Evolutionary conservation across 2,113 vertebrate species (phyloP).

Genomic region (Protobothrops mucrosquamatus): DNA sequence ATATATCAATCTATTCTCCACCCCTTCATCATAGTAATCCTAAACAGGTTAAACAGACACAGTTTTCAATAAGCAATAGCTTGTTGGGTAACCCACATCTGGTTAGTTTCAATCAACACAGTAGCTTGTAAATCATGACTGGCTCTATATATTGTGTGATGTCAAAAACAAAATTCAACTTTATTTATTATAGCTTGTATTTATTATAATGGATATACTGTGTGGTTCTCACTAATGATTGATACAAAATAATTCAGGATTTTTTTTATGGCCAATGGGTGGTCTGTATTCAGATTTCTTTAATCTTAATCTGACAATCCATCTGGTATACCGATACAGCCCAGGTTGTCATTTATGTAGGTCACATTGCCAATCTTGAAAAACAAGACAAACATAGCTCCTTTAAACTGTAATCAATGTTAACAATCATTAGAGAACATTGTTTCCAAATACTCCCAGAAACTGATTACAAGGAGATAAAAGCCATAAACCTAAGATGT

Average conservation of each 20-base stretch:
- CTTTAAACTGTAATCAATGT: conserved; percentile 37
- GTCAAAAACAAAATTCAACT: neutral
- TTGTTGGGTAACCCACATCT: neutral
- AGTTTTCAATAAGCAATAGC: neutral
- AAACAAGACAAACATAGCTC: conserved; percentile 2
- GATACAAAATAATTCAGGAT: neutral
- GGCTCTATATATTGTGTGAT: neutral
- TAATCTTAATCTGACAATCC: neutral
- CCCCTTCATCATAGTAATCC: neutral
- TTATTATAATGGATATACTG: neutral
- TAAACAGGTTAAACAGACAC: neutral
- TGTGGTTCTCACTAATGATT: neutral
- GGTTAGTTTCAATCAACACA: neutral
- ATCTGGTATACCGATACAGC: neutral
- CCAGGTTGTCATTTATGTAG: neutral
- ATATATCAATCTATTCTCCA: neutral
- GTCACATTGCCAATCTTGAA: conserved; percentile 1
- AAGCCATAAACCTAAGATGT: neutral
- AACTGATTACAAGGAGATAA: conserved; percentile 25
- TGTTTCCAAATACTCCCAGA: conserved; percentile 47
- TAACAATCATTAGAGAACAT: neutral
- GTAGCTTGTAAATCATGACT: neutral
- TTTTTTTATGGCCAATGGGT: neutral
- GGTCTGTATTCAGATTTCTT: neutral
- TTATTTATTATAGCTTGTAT: neutral